Base-by-base conservation (phyloP, 1,140 invertebrate species). In the Araneus ventricosus region DNA sequence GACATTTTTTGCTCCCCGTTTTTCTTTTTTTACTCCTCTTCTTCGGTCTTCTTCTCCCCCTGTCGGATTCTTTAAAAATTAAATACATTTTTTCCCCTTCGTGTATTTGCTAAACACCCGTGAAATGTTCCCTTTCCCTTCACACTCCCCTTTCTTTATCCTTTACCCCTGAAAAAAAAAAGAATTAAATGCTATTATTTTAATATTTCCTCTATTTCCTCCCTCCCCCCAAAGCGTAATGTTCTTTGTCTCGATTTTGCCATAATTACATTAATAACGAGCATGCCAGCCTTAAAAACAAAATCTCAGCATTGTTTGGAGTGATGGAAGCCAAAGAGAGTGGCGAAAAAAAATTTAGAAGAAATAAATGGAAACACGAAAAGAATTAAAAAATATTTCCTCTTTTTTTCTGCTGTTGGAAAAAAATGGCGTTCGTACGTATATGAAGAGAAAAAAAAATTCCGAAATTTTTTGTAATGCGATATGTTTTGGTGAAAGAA, bases 101-200 rank as follows among this genome's bases (percentile, higher is more conserved):
- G 70, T 70, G n/a, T 63, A 84, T 85, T 63, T 84, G 57, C 61
- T 75, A 86, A 93, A 93, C 82, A 88, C 45, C 79, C 79, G 79
- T 84, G 79, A 92, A 92, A 84, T 61, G 34, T n/a, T 27, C 59
- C 84, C 67, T 41, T 61, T 24, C 61, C 67, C 67, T 61, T 59
- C 75, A 20, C 22, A 22, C 57, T 82, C 75, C 45, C 45, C 8
- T 89, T 75, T 41, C 39, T 79, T 57, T 52, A 17, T 30, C 52
- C 39, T 45, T 82, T 61, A 22, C 52, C 52, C 34, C 52, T 61
- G 45, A 52, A 52, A 84, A 84, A 84, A 57, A 52, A 37, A 92
- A 85, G 91, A 93, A 93, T 93, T 93, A 93, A 93, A 93, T 61
- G 85, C 91, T 93, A 93, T 93, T 93, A 93, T 93, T 93, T 93